Evolutionary conservation across 2,888 invertebrate species (phyloP), one percentile per base, ranked within the genome.

Genomic region (Diplolepis rosae): DNA sequence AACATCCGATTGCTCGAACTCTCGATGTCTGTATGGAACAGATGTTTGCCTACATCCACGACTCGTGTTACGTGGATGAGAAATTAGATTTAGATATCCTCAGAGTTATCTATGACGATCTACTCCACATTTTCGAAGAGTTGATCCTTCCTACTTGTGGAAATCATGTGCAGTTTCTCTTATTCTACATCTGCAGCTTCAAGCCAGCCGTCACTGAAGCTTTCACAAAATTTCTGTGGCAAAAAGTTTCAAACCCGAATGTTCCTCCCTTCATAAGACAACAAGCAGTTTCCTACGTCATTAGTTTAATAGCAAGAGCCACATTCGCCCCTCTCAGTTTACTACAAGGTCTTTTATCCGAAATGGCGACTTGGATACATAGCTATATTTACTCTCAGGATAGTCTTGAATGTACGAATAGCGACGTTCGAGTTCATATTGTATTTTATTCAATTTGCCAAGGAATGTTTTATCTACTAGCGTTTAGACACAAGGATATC

Each of bases 401-500:
- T 78, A 89, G 89, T 82, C 89, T 78, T 76, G 91, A 90, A 77
- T 90, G 89, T 77, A 86, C 90, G 0, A 90, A 91, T 79, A 90
- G 90, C 13, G 93, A 94, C 78, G 84, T 93, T 0, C 92, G 93
- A 80, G 92, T 94, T 0, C 98, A 99, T 85, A 92, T 93, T 3
- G 94, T 97, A 0, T 99, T 99, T 89, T 98, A 97, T 86, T 93
- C 95, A 1, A 92, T 97, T 3, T 98, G 98, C 80, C 98, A 99
- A 88, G 94, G 96, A 0, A 90, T 98, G 52, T 98, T 99, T 90
- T 98, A 98, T 89, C 91, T 98, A 15, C 93, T 99, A 73, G 95
- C 96, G 0, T 98, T 98, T 87, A 93, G 97, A 73, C 95, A 96
- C 86, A 94, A 93, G 80, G 95, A 97, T 84, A 90, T 98, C 79